A percentile compares a stretch with the other conserved stretches of the same genome.
These are phyloP conservation scores for Platysternon megacephalum DNA, from an alignment of 2,113 vertebrate genomes.

Conservation along the genomic window DNA sequence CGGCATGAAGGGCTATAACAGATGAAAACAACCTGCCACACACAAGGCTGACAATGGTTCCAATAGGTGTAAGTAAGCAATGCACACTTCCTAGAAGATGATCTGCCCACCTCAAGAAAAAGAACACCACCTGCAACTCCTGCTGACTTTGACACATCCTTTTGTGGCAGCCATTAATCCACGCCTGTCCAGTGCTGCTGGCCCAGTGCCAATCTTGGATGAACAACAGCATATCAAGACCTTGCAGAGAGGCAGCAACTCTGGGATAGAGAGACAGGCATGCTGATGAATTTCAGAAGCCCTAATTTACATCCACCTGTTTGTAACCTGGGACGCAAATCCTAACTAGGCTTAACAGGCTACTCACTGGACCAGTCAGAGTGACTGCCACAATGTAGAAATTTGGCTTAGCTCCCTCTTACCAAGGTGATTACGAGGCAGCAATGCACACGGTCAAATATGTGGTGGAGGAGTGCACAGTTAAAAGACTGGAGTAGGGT, in stretches of 20 bases:
- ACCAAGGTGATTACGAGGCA: background rate
- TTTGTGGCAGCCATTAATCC: background rate
- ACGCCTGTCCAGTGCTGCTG: background rate
- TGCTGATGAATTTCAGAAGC: background rate
- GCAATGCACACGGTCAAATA: background rate
- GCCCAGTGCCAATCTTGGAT: background rate
- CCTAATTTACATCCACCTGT: background rate
- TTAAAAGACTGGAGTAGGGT: background rate
- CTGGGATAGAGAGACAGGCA: background rate
- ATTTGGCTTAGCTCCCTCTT: background rate
- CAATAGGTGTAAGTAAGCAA: background rate
- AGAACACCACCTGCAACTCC: background rate
- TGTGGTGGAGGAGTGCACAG: no score
- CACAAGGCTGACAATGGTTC: background rate
- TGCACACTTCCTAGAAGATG: background rate
- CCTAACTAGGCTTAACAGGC: background rate
- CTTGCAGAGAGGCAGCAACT: background rate
- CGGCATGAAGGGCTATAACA: background rate
- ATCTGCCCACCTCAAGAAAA: background rate
- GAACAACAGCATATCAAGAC: background rate
- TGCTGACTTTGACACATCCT: background rate
- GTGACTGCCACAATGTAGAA: background rate
- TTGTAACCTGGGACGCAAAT: background rate
- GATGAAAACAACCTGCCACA: background rate
- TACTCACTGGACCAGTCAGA: background rate